Evolutionary conservation across 2,797 vertebrate genomes (phyloP), one percentile per base, ranked within the genome.

Genomic region (Alectoris magna): DNA sequence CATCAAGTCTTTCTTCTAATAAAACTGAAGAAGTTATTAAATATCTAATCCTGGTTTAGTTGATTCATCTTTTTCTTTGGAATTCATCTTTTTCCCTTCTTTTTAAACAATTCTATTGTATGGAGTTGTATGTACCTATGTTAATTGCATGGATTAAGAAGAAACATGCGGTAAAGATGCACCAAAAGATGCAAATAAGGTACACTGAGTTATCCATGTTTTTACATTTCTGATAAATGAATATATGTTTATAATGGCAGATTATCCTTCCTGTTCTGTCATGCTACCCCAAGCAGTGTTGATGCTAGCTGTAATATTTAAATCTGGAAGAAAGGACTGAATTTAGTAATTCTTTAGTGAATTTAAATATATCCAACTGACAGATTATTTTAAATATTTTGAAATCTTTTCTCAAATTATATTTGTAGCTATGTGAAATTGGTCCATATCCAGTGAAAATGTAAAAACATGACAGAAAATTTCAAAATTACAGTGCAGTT

Each of bases 1-100:
- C 2, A 48, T 14, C 7, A 75, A 75, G 14, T 41, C 29, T 58
- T 60, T 66, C 53, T 34, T 31, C 3, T 10, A 43, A 68, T 9
- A 75, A 24, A 31, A 56, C 60, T 7, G 10, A 71, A 93, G 67
- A 64, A 26, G 34, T 64, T 78, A 87, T 51, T 64, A 14, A 66
- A 59, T 87, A 67, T 56, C 12, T 53, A 39, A 49, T 89, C 38
- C 36, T 46, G 29, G 11, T 49, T 94, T 94, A 81, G 39, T n/a
- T 67, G 22, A 51, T 51, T 49, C 56, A 69, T 94, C 87, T 95
- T 95, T 95, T 75, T 34, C 87, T 72, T 80, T 93, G 41, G 78
- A 60, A 64, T 41, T 97, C 51, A 68, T 44, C 2, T 87, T 96
- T 97, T 97, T 95, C 29, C 15, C 75, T 94, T 92, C 68, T 96